Base-by-base conservation (phyloP, 2,888 invertebrate genomes). In the Agelastica alni region DNA sequence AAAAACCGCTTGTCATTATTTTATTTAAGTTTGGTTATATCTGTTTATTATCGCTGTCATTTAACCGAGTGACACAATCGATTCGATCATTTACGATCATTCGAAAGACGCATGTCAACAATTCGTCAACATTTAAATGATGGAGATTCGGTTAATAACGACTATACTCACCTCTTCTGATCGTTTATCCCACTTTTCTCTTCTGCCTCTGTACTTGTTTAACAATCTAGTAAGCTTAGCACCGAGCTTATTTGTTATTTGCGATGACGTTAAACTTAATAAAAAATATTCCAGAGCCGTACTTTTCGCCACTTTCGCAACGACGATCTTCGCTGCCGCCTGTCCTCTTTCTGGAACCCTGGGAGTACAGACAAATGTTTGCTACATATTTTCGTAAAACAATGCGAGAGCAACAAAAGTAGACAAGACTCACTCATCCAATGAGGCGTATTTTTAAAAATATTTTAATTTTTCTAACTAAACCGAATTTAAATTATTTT, bases 211-310 rank as follows among this genome's bases (percentile, higher is more conserved):
- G 65, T 85, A 84, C 51, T 81, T 81, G 14, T 74, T 70, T 17
- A 85, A 66, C 26, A 82, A 68, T 39, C 82, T 77, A 52, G 77
- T 78, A 59, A 85, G 78, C 68, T 81, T 81, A 2, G 76, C 71
- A 47, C 78, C 80, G n/a, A 83, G 70, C 48, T 77, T 75, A 30
- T 65, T 63, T 54, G 76, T 69, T 31, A 79, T 71, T 10, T 73
- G 70, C 4, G 69, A 69, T 26, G 74, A 73, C 36, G 72, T 74
- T 34, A 78, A 65, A 56, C 75, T 79, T 57, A 76, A 71, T 18
- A 82, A 65, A 64, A 82, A 79, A 58, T 76, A 78, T 65, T 80
- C 80, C n/a, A 78, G 61, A 13, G 56, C 49, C 2, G 59, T 47
- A 55, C 74, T 71, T 34, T 77, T 73, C 10, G 68, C 69, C n/a